Evolutionary conservation across 2,113 vertebrate genomes (phyloP).

Genomic region (Melospiza melodia): DNA sequence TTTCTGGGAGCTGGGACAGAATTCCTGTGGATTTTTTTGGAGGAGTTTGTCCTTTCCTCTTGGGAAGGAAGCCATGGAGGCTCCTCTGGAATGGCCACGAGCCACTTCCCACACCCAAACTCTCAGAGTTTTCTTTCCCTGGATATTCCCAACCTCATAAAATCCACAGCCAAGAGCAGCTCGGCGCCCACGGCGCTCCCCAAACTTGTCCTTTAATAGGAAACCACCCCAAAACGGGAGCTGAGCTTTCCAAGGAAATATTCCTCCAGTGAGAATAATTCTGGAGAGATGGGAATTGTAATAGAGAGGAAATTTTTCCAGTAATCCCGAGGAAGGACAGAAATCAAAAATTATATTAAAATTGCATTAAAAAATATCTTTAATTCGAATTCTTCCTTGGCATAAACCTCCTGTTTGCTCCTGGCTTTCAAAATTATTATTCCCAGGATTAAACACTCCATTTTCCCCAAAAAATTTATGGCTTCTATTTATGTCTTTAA

Average conservation of each 20-base stretch:
- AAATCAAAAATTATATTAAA: background rate
- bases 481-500: background rate
- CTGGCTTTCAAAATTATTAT: background rate
- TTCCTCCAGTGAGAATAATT: background rate
- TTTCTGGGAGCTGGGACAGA: background rate
- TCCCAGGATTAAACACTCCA: background rate
- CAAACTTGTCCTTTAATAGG: accelerated
- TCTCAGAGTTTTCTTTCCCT: background rate
- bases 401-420: background rate
- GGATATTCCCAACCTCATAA: background rate
- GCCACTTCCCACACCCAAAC: accelerated
- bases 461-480: background rate
- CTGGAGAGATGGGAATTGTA: background rate
- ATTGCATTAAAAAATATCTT: background rate
- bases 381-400: background rate
- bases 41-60: background rate
- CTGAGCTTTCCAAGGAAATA: background rate
- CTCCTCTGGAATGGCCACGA: accelerated
- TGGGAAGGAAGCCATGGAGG: accelerated
- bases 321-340: background rate
- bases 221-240: background rate
- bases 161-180: background rate
- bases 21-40: background rate
- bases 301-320: accelerated
- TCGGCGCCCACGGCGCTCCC: accelerated